Conservation (phyloP, 2,113 vertebrate genomes). For the Oreochromis tanganicae region DNA sequence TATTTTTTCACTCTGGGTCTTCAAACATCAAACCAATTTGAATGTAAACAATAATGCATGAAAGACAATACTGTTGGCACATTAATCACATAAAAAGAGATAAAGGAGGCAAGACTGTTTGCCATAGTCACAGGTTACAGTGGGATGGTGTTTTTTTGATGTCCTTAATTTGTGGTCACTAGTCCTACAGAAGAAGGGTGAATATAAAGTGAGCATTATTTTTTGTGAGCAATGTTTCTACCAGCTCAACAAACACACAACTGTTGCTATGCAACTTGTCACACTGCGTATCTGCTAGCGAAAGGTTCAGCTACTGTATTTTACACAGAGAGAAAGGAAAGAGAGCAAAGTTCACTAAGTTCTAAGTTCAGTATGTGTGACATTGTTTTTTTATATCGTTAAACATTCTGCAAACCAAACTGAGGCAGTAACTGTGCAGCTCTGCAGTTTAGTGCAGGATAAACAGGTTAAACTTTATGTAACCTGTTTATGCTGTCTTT, state of each 20-base stretch:
- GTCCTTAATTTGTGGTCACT: background rate
- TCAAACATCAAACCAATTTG: background rate
- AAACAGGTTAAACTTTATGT: background rate
- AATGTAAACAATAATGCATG: background rate
- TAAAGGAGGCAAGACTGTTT: background rate
- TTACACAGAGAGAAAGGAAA: background rate
- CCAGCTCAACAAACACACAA: background rate
- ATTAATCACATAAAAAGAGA: accelerated
- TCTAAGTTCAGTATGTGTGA: background rate
- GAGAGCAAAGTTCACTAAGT: background rate
- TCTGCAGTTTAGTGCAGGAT: background rate
- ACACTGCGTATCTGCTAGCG: accelerated
- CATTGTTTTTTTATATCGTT: background rate
- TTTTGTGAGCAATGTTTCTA: background rate
- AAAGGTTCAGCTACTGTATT: background rate
- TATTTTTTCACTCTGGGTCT: background rate
- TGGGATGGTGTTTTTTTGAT: background rate
- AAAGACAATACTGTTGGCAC: background rate
- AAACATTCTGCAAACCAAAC: background rate
- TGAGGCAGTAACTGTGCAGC: background rate
- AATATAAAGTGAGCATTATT: background rate
- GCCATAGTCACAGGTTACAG: background rate
- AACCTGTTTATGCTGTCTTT: background rate
- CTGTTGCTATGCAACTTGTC: background rate
- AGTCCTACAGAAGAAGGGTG: background rate